Conservation (phyloP, 1,140 invertebrate genomes). For the Brachionus asplanchnoidis region DNA sequence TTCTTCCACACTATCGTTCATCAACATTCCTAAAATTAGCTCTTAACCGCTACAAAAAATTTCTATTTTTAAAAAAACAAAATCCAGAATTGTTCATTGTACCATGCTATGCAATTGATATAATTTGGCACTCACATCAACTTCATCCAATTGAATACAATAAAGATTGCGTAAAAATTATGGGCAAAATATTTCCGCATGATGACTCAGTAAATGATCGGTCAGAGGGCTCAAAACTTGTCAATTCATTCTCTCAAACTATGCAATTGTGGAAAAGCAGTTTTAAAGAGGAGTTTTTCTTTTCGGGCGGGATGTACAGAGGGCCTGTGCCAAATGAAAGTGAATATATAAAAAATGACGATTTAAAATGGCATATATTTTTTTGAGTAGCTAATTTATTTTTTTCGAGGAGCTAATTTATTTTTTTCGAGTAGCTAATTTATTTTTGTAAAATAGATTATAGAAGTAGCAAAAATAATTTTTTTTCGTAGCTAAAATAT, state of each 20-base stretch:
- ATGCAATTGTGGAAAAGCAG: background rate
- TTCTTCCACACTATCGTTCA: background rate
- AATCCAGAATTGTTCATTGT: background rate
- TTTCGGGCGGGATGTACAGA: background rate
- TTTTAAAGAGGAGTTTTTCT: background rate
- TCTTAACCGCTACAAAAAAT: background rate
- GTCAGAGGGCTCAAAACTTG: conserved; percentile 49
- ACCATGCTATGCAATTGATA: conserved; percentile 47
- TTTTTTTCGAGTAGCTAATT: too few species aligned
- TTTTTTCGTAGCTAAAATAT: too few species aligned
- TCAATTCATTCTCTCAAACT: background rate
- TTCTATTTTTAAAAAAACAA: background rate
- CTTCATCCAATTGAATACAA: conserved; percentile 55
- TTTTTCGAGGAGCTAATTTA: too few species aligned
- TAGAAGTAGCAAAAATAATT: too few species aligned
- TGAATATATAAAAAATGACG: background rate
- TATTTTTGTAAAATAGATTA: too few species aligned
- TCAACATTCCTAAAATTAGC: background rate
- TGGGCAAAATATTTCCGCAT: conserved; percentile 52
- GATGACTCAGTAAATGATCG: conserved; percentile 54
- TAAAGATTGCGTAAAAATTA: conserved; percentile 52
- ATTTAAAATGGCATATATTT: too few species aligned
- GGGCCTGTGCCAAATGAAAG: background rate
- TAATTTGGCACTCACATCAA: conserved; percentile 61
- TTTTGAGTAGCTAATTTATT: too few species aligned